Percentiles rank a stretch among this genome's conserved stretches.
Conservation (phyloP, 2,113 vertebrate species). For the Sapayoa aenigma region DNA sequence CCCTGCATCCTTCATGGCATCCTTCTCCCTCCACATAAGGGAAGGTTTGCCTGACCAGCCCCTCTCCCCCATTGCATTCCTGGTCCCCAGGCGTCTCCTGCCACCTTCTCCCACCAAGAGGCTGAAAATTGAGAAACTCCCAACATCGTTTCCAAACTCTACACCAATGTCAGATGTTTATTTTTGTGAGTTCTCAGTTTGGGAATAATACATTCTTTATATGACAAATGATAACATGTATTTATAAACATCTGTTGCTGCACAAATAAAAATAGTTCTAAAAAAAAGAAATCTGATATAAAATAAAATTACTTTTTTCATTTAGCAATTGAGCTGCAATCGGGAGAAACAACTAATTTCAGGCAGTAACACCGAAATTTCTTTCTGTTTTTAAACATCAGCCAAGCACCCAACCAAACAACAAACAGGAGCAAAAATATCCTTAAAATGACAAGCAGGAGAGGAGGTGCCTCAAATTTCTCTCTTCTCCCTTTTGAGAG, state of each 20-base stretch:
- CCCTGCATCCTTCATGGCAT: rapidly evolving
- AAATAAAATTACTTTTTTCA: not conserved
- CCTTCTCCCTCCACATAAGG: not conserved
- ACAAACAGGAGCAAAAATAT: not conserved
- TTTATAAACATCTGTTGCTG: not conserved
- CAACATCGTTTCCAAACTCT: rapidly evolving
- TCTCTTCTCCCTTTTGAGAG: not conserved
- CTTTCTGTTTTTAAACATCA: not conserved
- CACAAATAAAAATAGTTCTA: not conserved
- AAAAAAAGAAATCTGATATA: not conserved
- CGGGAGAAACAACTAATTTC: not conserved
- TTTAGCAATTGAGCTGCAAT: not conserved
- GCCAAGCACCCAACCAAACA: not conserved
- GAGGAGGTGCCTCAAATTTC: not conserved
- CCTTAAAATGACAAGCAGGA: not conserved
- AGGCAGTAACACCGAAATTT: not conserved
- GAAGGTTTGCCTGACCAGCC: not conserved
- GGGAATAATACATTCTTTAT: not conserved
- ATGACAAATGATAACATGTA: not conserved
- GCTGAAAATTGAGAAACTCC: not conserved
- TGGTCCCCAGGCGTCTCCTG: rapidly evolving
- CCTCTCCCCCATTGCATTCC: rapidly evolving
- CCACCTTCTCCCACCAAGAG: rapidly evolving
- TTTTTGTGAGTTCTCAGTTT: rapidly evolving
- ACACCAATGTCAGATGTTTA: rapidly evolving